Conservation (phyloP, 2,888 invertebrate species). For the Tachina fera region DNA sequence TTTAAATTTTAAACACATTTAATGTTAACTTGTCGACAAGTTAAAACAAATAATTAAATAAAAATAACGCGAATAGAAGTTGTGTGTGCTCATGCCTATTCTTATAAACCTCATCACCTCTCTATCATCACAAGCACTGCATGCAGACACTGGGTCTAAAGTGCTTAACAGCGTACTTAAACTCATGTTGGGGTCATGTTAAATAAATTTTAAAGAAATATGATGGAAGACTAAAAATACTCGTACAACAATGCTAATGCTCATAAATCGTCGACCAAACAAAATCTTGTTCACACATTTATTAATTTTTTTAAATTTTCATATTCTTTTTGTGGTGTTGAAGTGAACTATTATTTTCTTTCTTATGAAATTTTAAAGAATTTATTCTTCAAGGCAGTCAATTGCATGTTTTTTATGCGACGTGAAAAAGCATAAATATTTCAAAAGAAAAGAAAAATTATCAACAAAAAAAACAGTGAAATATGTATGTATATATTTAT, state of each 20-base stretch:
- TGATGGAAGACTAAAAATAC: conserved; percentile 36
- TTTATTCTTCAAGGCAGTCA: not conserved
- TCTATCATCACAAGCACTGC: not conserved
- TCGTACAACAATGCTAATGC: conserved; percentile 8
- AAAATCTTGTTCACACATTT: conserved; percentile 69
- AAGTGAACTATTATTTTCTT: conserved; percentile 5
- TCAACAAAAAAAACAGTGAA: too few relatives aligned
- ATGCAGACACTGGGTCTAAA: not conserved
- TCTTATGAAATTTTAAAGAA: conserved; percentile 19
- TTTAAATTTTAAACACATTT: conserved; percentile 13
- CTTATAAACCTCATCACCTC: conserved; percentile 18
- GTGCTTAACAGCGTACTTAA: conserved; percentile 43
- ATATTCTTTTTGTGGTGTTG: not conserved
- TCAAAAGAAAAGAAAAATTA: too few relatives aligned
- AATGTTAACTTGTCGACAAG: conserved; percentile 25
- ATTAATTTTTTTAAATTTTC: conserved; percentile 64
- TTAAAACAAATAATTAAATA: conserved; percentile 40
- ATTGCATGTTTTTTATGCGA: not conserved
- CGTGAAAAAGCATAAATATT: too few relatives aligned
- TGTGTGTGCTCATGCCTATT: not conserved
- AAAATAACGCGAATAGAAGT: conserved; percentile 5
- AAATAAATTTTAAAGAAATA: conserved; percentile 51
- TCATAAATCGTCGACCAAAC: conserved; percentile 54
- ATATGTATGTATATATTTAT: too few relatives aligned
- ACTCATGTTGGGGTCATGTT: conserved; percentile 61